A percentile compares a stretch with the other conserved stretches of the same genome.
Conservation (phyloP, 2,797 vertebrate species). For the Siniperca obscura region DNA sequence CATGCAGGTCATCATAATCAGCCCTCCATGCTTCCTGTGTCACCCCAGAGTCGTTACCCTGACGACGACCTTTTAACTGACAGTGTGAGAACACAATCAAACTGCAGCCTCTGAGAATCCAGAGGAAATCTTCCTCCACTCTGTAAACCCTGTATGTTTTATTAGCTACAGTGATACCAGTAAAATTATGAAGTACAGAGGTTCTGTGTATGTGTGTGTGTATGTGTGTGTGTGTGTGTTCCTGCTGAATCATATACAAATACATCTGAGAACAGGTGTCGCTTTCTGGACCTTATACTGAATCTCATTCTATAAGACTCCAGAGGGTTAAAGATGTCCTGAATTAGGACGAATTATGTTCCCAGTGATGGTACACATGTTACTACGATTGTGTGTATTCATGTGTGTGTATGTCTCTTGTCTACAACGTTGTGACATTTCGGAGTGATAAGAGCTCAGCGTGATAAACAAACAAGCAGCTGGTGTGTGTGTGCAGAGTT, state of each 20-base stretch:
- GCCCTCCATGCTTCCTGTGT: background rate
- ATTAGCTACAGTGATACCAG: background rate
- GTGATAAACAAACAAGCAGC: slow-evolving; percentile 33
- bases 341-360: background rate
- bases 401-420: slow-evolving; percentile 3
- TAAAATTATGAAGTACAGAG: background rate
- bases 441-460: slow-evolving; percentile 15
- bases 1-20: background rate
- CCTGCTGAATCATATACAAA: too few species aligned
- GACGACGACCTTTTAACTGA: slow-evolving; percentile 25
- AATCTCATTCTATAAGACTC: too few species aligned
- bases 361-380: background rate
- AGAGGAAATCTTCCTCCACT: background rate
- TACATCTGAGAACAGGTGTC: background rate
- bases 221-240: background rate
- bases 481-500: slow-evolving; percentile 13
- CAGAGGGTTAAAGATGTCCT: background rate
- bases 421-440: slow-evolving; percentile 42
- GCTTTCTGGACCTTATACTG: background rate
- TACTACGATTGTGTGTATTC: background rate
- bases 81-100: slow-evolving; percentile 3
- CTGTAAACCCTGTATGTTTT: background rate
- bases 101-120: background rate
- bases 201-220: slow-evolving; percentile 3
- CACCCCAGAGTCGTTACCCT: background rate